Base-by-base conservation (phyloP, 2,797 vertebrate genomes). In the Crocidura indochinensis region DNA sequence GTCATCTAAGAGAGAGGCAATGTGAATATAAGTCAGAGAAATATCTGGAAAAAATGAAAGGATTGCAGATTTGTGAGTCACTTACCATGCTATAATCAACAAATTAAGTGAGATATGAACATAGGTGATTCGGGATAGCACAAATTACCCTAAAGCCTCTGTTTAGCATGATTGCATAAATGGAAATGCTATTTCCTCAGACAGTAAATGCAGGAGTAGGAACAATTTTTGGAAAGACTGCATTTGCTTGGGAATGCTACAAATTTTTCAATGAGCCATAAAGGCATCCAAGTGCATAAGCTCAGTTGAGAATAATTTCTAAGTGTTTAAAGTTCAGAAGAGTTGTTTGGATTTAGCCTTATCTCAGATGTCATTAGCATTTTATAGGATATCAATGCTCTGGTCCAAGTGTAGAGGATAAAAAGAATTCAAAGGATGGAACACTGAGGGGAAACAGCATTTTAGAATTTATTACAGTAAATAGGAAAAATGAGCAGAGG, bases 251-350 rank as follows among this genome's bases (percentile, higher is more conserved):
- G 47, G 65, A 60, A 60, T 60, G 22, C 56, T 46, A 56, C 47
- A 27, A 6, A 74, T 29, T 84, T 49, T 82, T 90, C 84, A 81
- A 8, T 77, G 20, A 65, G 46, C 38, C 79, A 22, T 75, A 72
- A 93, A 76, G 85, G 19, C 49, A 84, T 74, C 20, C 76, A 76
- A 83, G 69, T 65, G 17, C 91, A 83, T 69, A 90, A 69, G n/a
- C 73, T 47, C 69, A 86, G 15, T 5, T 74, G 29, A 31, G n/a
- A 90, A 26, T 67, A 76, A 9, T 49, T 62, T 84, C 44, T 47
- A 83, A 71, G 69, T 51, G 46, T 83, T 81, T 74, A 91, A 86
- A 84, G 75, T 78, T 84, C 46, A 71, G 22, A 60, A 92, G 69
- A 83, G n/a, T 69, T 38, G 56, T 82, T 62, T 91, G 68, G 68